Conservation (phyloP, 1,140 invertebrate genomes). For the Rhopalosiphum padi region DNA sequence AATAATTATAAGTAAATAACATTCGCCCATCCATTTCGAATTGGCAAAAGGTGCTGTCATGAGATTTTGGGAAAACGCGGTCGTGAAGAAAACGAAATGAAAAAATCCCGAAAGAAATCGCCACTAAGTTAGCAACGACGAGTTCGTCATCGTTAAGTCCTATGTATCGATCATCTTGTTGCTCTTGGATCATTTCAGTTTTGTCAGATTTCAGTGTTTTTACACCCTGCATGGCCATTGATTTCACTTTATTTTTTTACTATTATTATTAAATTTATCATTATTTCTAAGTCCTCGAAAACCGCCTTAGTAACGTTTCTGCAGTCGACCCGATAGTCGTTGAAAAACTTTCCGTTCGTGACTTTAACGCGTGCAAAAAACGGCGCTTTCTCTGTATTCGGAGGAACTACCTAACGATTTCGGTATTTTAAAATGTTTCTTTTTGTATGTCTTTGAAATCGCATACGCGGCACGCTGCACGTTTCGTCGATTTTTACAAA, state of each 20-base stretch:
- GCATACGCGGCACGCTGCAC: background rate
- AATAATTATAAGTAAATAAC: background rate
- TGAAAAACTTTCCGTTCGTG: background rate
- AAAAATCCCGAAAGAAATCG: background rate
- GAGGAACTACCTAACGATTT: background rate
- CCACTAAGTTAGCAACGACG: background rate
- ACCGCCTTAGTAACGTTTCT: too few species aligned
- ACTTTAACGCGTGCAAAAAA: background rate
- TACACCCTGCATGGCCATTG: background rate
- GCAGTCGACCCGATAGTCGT: background rate
- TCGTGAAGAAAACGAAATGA: background rate
- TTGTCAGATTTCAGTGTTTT: background rate
- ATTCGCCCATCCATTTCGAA: background rate
- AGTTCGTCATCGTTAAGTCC: too few species aligned
- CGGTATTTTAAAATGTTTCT: background rate
- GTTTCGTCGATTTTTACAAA: background rate
- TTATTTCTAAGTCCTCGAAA: background rate
- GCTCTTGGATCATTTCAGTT: background rate
- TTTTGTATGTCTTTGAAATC: background rate
- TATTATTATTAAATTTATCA: background rate
- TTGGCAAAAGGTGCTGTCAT: background rate
- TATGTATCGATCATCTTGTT: background rate
- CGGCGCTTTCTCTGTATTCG: background rate
- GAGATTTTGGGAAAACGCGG: background rate
- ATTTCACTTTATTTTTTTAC: background rate